Evolutionary conservation across 2,888 invertebrate genomes (phyloP).

Genomic region (Malthinus seriepunctatus): DNA sequence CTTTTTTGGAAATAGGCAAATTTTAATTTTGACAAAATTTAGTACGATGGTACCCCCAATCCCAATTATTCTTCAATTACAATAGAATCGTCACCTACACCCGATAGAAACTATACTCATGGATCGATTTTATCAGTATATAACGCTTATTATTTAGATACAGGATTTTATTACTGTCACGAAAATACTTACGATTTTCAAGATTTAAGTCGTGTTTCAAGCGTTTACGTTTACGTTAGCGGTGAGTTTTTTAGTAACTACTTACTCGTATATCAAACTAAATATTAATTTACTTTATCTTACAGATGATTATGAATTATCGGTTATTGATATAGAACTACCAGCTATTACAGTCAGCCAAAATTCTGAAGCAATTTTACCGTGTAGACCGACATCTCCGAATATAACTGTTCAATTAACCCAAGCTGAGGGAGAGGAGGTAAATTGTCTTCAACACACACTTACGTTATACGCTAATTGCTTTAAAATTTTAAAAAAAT

Average conservation of each 20-base stretch:
- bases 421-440: constrained; percentile 48
- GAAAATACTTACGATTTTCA: constrained; percentile 48
- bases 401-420: constrained; percentile 57
- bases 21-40: not conserved
- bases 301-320: constrained; percentile 55
- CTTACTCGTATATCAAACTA: not conserved
- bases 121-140: constrained; percentile 54
- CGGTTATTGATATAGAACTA: constrained; percentile 51
- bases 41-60: not conserved
- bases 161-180: constrained; percentile 52
- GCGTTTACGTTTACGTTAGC: constrained; percentile 61
- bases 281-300: constrained; percentile 18
- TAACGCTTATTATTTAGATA: constrained; percentile 47
- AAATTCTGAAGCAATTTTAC: constrained; percentile 56
- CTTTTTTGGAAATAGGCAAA: not conserved
- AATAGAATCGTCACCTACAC: constrained; percentile 20
- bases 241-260: constrained; percentile 50
- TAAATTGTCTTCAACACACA: constrained; percentile 36
- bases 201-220: constrained; percentile 48
- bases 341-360: constrained; percentile 49
- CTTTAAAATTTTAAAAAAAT: not conserved
- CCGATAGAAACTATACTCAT: constrained; percentile 45
- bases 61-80: constrained; percentile 22
- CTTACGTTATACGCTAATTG: no score
- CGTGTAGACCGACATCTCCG: constrained; percentile 68